Evolutionary conservation across 1,140 invertebrate genomes (phyloP), one percentile per base, ranked within the genome.

Genomic region (Solenopsis invicta): DNA sequence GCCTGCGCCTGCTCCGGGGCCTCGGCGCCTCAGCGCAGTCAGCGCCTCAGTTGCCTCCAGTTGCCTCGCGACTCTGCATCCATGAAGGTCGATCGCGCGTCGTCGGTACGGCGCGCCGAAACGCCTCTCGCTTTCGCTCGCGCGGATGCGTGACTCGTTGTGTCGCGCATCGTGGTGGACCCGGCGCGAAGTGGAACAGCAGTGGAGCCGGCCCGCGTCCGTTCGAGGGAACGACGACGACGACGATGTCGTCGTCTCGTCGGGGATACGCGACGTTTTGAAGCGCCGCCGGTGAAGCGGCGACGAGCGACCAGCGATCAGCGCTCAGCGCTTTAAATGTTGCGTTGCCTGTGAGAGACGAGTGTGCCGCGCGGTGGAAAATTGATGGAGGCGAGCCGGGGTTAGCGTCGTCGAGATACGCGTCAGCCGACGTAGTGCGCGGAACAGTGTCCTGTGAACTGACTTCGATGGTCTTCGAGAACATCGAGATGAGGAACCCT

Each of bases 401-500:
- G 29, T 48, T 84, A 37, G 18, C 34, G n/a, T n/a, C 29, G 61
- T 48, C 6, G 41, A 13, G 21, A 8, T 72, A 41, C 72, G 21
- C n/a, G 21, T 5, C 12, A 5, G 1, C 18, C 0, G 13, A 16
- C 4, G 21, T n/a, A 41, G 29, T 18, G 66, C 41, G 80, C 52
- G 37, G 18, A 48, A 50, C 67, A 24, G 61, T 82, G 52, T 71
- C 62, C 45, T 54, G 88, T 85, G 89, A 9, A 80, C 66, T 72
- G 74, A 85, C 48, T 91, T 92, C 91, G 87, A 95, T 95, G 95
- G 95, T 95, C 77, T 94, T 95, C 91, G 94, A 95, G 91, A 95
- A 94, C 87, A 94, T 93, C 88, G 94, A 94, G 76, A 95, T 95
- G 95, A 91, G 95, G 91, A 95, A 95, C 91, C 94, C 77, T 9